Percentiles rank a stretch among this genome's conserved stretches.
Evolutionary conservation across 2,797 vertebrate species (phyloP).

Genomic region (Neomorphus geoffroyi): DNA sequence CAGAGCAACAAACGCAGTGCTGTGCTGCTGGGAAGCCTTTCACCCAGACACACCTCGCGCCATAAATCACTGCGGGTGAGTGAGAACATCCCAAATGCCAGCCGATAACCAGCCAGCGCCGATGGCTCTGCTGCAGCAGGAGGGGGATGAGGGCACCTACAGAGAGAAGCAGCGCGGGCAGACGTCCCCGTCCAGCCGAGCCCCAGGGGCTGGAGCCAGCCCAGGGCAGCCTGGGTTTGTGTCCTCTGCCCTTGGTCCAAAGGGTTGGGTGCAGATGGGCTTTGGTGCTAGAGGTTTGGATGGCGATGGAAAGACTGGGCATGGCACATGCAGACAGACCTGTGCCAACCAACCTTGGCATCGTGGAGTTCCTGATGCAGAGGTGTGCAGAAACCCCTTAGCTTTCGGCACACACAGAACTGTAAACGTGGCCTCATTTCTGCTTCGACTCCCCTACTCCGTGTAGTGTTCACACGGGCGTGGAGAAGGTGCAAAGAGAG

Average conservation of each 20-base stretch:
- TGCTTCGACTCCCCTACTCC: neutral
- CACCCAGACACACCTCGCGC: neutral
- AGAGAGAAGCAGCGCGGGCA: neutral
- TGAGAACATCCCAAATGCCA: neutral
- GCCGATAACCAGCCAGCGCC: neutral
- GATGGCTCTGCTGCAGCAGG: neutral
- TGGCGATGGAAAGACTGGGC: neutral
- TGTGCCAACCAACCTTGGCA: neutral
- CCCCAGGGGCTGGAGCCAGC: neutral
- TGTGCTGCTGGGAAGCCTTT: neutral
- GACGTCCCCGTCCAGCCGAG: rapidly evolving
- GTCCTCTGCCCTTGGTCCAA: neutral
- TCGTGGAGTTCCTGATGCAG: neutral
- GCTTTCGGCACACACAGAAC: neutral
- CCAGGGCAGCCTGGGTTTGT: neutral
- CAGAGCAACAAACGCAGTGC: neutral
- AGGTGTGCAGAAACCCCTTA: neutral
- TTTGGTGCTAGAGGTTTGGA: neutral
- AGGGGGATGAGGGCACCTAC: rapidly evolving
- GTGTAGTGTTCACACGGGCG: no score
- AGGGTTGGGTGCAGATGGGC: neutral
- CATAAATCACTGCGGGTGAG: neutral
- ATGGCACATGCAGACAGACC: neutral
- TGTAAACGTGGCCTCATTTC: neutral
- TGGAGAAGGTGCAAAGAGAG: neutral